These are phyloP conservation scores for Cryptomyrus ogoouensis DNA, from an alignment of 2,113 vertebrate species.

Conservation along the genomic window DNA sequence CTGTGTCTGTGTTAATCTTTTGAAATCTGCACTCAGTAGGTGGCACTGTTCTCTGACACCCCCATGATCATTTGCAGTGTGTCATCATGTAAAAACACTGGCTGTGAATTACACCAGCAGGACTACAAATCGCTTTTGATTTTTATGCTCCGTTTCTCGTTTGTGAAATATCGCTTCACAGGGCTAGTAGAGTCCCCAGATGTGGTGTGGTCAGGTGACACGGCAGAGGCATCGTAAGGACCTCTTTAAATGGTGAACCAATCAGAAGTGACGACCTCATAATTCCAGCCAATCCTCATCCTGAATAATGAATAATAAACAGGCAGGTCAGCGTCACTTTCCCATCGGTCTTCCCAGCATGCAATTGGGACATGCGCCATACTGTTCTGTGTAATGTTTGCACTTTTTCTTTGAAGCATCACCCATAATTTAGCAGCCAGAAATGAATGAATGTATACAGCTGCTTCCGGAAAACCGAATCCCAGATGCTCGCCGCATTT, in stretches of 20 bases:
- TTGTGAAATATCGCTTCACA: neutral
- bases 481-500: neutral
- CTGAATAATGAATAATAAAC: constrained; percentile 3
- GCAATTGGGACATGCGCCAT: neutral
- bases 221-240: neutral
- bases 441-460: neutral
- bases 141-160: neutral
- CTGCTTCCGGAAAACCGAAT: neutral
- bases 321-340: neutral
- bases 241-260: neutral
- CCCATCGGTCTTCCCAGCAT: neutral
- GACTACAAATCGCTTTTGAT: neutral
- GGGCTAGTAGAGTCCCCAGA: neutral
- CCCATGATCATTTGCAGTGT: neutral
- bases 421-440: neutral
- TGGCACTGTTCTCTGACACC: neutral
- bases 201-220: neutral
- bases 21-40: neutral
- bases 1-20: neutral
- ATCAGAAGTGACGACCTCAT: neutral
- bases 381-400: neutral
- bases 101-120: neutral
- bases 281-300: neutral
- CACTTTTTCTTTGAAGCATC: neutral
- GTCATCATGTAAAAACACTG: neutral